Evolutionary conservation across 2,797 vertebrate species (phyloP).

Genomic region (Protonibea diacanthus): DNA sequence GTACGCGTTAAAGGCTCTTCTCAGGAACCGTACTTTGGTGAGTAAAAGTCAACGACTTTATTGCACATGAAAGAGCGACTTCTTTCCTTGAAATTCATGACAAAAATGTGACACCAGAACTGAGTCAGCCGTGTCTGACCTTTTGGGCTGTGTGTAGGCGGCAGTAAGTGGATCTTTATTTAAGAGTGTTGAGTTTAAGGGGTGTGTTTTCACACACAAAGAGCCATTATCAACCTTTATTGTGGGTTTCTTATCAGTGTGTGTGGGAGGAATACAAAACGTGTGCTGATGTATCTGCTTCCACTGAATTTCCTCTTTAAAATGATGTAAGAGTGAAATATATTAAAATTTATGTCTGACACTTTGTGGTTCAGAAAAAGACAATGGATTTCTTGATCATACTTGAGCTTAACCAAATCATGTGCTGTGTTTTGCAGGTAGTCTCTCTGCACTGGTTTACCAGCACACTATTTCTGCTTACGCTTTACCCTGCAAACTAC

Average conservation of each 20-base stretch:
- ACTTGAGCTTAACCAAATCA: neutral
- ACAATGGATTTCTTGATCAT: neutral
- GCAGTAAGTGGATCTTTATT: neutral
- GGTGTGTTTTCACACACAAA: constrained; percentile 39
- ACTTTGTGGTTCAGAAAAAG: neutral
- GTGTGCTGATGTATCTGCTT: neutral
- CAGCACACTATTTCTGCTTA: constrained; percentile 90
- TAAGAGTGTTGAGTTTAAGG: constrained; percentile 25
- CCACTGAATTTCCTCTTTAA: constrained; percentile 1
- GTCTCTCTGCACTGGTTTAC: constrained; percentile 94
- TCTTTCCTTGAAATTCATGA: neutral
- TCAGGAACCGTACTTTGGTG: constrained; percentile 93
- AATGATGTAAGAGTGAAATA: neutral
- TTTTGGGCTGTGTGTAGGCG: constrained; percentile 23
- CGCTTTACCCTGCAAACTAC: constrained; percentile 89
- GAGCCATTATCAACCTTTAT: neutral
- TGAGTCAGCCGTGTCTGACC: constrained; percentile 61
- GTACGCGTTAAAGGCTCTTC: constrained; percentile 91
- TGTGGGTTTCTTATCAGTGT: constrained; percentile 9
- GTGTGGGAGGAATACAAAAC: neutral
- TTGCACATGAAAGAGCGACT: neutral
- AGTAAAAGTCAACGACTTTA: constrained; percentile 51
- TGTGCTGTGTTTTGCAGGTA: constrained; percentile 81
- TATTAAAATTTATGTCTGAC: neutral
- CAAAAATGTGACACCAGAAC: neutral